Conservation (phyloP, 2,888 invertebrate species). For the Amphiduros pacificus region DNA sequence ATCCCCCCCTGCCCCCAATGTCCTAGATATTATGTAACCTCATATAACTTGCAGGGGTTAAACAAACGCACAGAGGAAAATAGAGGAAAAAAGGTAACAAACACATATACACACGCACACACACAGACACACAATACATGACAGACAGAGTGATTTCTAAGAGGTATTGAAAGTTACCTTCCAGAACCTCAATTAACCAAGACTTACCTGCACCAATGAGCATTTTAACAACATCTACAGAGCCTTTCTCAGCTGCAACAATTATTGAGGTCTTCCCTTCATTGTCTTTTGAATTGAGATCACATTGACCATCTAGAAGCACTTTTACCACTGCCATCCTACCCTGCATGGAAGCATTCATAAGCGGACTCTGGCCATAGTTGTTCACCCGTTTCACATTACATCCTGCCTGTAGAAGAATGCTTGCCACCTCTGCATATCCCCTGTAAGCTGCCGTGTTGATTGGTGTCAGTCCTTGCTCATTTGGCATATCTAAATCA, state of each 20-base stretch:
- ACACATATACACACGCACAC: no score
- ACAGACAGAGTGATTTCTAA: no score
- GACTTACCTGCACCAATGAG: not conserved
- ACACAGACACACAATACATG: no score
- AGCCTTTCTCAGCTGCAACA: not conserved
- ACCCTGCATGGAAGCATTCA: not conserved
- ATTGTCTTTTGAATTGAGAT: not conserved
- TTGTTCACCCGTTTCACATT: conserved; percentile 35
- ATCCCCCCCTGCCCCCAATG: no score
- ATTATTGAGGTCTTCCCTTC: not conserved
- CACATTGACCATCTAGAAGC: not conserved
- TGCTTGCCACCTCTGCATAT: conserved; percentile 36
- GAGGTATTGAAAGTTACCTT: no score
- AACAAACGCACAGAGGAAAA: no score
- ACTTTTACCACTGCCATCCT: not conserved
- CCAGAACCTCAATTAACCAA: not conserved
- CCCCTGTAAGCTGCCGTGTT: conserved; percentile 46
- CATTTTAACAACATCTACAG: not conserved
- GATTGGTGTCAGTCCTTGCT: conserved; percentile 43
- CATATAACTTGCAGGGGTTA: no score
- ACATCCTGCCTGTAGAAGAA: conserved; percentile 42
- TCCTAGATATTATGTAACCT: no score
- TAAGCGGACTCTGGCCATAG: conserved; percentile 1
- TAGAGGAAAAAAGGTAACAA: no score
- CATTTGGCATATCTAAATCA: conserved; percentile 45